These are phyloP conservation scores for Charanyca ferruginea DNA, from an alignment of 2,888 invertebrate species.

Conservation along the genomic window DNA sequence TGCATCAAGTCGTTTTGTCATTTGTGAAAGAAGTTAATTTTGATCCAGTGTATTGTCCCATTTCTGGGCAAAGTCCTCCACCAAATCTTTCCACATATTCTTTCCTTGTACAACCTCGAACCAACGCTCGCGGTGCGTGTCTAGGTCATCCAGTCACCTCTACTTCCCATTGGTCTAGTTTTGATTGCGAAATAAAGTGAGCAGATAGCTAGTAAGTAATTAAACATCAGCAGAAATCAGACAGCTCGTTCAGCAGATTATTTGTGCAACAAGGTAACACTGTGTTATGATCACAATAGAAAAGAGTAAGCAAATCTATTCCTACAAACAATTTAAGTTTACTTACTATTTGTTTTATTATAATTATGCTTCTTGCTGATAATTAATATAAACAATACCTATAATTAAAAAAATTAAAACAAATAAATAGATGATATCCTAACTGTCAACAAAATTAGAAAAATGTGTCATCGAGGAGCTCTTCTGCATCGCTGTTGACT, in stretches of 20 bases:
- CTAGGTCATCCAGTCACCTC: no score
- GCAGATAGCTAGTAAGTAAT: neutral
- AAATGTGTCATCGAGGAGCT: no score
- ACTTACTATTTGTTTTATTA: neutral
- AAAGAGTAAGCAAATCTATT: constrained; percentile 8
- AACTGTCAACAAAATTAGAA: no score
- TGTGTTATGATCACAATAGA: constrained; percentile 17
- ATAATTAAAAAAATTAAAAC: neutral
- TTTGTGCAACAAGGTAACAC: constrained; percentile 23
- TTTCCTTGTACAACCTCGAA: no score
- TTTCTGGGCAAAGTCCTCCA: no score
- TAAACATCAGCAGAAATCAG: constrained; percentile 14
- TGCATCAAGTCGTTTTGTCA: neutral
- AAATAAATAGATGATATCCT: no score
- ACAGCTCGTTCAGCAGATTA: constrained; percentile 11
- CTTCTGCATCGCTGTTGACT: no score
- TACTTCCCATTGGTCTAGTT: neutral
- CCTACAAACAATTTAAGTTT: neutral
- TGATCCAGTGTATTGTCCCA: no score
- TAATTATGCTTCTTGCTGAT: neutral
- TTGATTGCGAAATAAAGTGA: neutral
- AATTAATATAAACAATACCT: neutral
- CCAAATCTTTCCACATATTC: no score
- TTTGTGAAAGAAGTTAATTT: neutral
- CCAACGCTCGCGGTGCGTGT: no score